These are phyloP conservation scores for Listronotus bonariensis DNA, from an alignment of 1,140 invertebrate genomes.

Conservation along the genomic window DNA sequence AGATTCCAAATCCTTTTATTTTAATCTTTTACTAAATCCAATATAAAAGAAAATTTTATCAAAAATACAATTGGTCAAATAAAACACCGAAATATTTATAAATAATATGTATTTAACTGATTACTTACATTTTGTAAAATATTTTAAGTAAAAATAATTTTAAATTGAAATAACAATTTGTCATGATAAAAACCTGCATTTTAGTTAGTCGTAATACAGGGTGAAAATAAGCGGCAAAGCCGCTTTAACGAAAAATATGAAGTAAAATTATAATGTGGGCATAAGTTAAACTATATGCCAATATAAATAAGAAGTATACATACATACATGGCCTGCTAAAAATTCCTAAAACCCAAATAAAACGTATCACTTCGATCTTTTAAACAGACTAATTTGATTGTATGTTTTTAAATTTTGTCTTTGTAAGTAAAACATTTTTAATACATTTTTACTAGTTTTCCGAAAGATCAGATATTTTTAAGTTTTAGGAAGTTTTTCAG, in stretches of 20 bases:
- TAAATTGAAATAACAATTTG: constrained; percentile 28
- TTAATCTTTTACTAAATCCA: no score
- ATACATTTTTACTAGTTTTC: no score
- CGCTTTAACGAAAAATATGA: neutral
- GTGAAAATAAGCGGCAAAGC: constrained; percentile 2
- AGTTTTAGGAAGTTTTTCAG: neutral
- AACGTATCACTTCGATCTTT: neutral
- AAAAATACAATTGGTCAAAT: neutral
- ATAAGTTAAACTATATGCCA: neutral
- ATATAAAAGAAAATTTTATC: no score
- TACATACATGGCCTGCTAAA: constrained; percentile 11
- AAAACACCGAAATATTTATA: constrained; percentile 8
- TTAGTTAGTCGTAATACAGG: constrained; percentile 6
- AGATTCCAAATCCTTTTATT: no score
- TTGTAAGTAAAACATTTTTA: no score
- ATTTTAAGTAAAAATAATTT: constrained; percentile 31
- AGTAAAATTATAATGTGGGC: no score
- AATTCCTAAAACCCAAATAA: neutral
- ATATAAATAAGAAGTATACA: constrained; percentile 14
- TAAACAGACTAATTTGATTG: no score
- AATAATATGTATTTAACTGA: constrained; percentile 29
- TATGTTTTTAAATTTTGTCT: no score
- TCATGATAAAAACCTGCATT: neutral
- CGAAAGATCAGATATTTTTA: no score
- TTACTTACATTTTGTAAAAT: constrained; percentile 17